phyloP scores from a whole-genome alignment of 1,140 invertebrate species.

The Elymnias hypermnestra region DNA sequence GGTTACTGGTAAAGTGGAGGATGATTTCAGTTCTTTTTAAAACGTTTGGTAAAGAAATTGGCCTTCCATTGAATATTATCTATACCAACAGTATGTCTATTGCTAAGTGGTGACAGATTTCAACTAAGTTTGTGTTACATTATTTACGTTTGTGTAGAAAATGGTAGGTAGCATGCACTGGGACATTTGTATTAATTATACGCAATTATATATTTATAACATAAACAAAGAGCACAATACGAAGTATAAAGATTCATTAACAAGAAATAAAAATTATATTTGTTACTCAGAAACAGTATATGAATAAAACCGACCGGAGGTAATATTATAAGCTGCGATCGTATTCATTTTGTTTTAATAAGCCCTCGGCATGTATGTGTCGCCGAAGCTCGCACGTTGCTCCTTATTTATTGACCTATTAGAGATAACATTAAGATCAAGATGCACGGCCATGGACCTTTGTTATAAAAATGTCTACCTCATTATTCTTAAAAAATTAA shows the following conservation, averaged over 20 bases:
- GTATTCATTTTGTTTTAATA: constrained; percentile 66
- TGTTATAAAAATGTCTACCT: constrained; percentile 75
- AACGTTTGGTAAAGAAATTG: no score
- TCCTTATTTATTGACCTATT: constrained; percentile 75
- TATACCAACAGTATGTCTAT: no score
- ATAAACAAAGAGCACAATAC: no score
- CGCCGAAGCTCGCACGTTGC: constrained; percentile 72
- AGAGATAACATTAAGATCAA: constrained; percentile 76
- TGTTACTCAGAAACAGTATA: constrained; percentile 22
- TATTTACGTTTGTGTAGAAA: no score
- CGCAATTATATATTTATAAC: no score
- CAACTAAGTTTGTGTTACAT: no score
- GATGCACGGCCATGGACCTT: constrained; percentile 75
- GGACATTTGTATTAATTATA: no score
- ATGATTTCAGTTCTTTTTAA: no score
- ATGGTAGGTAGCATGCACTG: no score
- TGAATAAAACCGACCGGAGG: constrained; percentile 36
- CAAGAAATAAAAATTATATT: constrained; percentile 14
- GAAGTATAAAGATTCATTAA: constrained; percentile 1
- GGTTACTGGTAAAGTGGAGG: no score
- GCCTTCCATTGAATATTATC: no score
- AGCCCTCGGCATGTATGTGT: constrained; percentile 61
- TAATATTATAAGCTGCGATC: constrained; percentile 54
- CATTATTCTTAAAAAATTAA: constrained; percentile 73
- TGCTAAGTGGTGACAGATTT: no score